Evolutionary conservation across 2,113 vertebrate genomes (phyloP).

Genomic region (Thryonomys swinderianus): DNA sequence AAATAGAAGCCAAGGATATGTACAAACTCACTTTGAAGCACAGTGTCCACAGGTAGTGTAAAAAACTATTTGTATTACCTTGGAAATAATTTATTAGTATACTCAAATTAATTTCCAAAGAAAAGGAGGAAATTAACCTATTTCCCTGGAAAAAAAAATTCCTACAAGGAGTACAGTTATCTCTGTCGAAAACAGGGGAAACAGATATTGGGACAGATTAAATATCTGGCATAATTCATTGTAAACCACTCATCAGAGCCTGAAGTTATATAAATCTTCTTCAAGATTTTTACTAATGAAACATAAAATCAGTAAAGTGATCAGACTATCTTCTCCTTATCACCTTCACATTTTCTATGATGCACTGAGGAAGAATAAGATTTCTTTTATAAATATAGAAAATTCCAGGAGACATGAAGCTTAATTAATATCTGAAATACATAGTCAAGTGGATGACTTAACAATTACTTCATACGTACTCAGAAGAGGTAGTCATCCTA

Average conservation of each 20-base stretch:
- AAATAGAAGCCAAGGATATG: not conserved
- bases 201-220: not conserved
- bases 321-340: constrained; percentile 6
- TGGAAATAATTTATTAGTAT: not conserved
- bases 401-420: constrained; percentile 53
- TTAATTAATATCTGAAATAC: constrained; percentile 50
- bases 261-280: constrained; percentile 13
- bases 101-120: not conserved
- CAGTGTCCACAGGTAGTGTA: not conserved
- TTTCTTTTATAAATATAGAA: constrained; percentile 15
- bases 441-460: constrained; percentile 47
- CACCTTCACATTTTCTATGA: constrained; percentile 29
- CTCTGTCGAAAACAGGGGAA: not conserved
- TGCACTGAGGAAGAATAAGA: not conserved
- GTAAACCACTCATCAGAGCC: not conserved
- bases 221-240: not conserved
- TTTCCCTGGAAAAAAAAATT: not conserved
- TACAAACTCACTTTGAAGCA: not conserved
- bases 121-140: not conserved
- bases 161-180: not conserved
- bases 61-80: not conserved
- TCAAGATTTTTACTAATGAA: constrained; percentile 22
- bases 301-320: constrained; percentile 44
- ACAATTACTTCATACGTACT: not conserved
- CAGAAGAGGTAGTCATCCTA: not conserved